Conservation (phyloP, 2,797 vertebrate species). For the Potorous gilbertii region DNA sequence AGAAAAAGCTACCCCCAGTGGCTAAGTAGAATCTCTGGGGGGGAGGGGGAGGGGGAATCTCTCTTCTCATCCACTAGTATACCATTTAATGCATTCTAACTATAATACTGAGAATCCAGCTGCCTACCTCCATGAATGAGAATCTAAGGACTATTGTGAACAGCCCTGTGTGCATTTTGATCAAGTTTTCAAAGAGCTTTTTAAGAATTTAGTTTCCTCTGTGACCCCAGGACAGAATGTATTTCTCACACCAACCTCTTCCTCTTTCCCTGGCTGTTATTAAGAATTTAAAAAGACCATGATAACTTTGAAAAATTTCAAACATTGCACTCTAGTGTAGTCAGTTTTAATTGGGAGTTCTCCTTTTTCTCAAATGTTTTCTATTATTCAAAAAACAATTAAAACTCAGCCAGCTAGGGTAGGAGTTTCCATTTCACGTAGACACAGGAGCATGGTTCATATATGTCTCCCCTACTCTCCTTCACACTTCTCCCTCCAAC, state of each 20-base stretch:
- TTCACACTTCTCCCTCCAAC: neutral
- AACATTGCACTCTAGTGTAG: slow-evolving; percentile 11
- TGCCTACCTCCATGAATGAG: neutral
- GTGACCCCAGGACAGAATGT: slow-evolving; percentile 49
- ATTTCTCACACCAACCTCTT: slow-evolving; percentile 51
- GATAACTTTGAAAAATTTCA: slow-evolving; percentile 49
- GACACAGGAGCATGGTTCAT: neutral
- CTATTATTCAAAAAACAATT: neutral
- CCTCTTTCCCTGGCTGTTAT: slow-evolving; percentile 53
- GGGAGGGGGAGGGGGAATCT: neutral
- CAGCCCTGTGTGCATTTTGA: slow-evolving; percentile 30
- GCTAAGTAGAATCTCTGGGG: neutral
- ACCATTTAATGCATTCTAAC: neutral
- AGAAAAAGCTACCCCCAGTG: neutral
- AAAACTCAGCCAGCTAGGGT: slow-evolving; percentile 1
- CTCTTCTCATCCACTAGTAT: neutral
- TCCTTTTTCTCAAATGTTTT: slow-evolving; percentile 42
- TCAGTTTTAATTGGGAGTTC: slow-evolving; percentile 45
- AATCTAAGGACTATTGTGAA: slow-evolving; percentile 13
- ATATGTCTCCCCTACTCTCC: neutral
- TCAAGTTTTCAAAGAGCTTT: slow-evolving; percentile 51
- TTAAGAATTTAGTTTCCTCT: slow-evolving; percentile 66
- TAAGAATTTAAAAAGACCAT: slow-evolving; percentile 64
- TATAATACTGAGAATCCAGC: neutral
- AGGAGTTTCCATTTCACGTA: slow-evolving; percentile 44